Conservation (phyloP, 2,888 invertebrate species). For the Trilocha varians region DNA sequence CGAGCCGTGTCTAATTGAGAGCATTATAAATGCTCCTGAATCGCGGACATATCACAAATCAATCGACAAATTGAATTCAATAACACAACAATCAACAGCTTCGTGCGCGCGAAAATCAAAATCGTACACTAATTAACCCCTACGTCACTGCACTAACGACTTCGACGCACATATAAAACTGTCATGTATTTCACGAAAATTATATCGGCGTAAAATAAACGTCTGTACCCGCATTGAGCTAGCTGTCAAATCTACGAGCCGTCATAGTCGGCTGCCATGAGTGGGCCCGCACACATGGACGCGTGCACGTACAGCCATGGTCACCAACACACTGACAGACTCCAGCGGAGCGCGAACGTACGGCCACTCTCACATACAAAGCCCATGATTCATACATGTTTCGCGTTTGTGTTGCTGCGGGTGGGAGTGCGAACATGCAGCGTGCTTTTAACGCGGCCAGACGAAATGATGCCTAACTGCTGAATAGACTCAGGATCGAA, state of each 20-base stretch:
- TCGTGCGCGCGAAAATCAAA: conserved; percentile 53
- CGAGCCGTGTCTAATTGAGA: conserved; percentile 59
- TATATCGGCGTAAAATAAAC: conserved; percentile 67
- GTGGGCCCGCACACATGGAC: conserved; percentile 61
- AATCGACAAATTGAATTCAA: conserved; percentile 40
- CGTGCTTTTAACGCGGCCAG: conserved; percentile 68
- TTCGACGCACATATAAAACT: conserved; percentile 46
- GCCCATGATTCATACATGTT: conserved; percentile 58
- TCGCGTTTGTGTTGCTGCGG: conserved; percentile 57
- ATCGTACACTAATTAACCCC: conserved; percentile 13
- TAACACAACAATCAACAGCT: conserved; percentile 41
- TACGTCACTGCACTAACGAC: conserved; percentile 35
- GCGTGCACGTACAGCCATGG: conserved; percentile 53
- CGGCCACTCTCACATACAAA: conserved; percentile 49
- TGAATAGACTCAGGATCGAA: conserved; percentile 52
- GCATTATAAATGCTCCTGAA: conserved; percentile 57
- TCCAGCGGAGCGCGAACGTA: conserved; percentile 61
- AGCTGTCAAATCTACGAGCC: conserved; percentile 75
- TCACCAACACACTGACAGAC: conserved; percentile 66
- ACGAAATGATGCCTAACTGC: conserved; percentile 68
- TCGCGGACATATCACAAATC: conserved; percentile 57
- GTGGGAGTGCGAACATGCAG: conserved; percentile 73
- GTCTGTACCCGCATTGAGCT: conserved; percentile 74
- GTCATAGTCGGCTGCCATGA: conserved; percentile 74
- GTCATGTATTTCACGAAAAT: conserved; percentile 61